A percentile compares a stretch with the other conserved stretches of the same genome.
Evolutionary conservation across 2,113 vertebrate species (phyloP).

Genomic region (Murina feae): DNA sequence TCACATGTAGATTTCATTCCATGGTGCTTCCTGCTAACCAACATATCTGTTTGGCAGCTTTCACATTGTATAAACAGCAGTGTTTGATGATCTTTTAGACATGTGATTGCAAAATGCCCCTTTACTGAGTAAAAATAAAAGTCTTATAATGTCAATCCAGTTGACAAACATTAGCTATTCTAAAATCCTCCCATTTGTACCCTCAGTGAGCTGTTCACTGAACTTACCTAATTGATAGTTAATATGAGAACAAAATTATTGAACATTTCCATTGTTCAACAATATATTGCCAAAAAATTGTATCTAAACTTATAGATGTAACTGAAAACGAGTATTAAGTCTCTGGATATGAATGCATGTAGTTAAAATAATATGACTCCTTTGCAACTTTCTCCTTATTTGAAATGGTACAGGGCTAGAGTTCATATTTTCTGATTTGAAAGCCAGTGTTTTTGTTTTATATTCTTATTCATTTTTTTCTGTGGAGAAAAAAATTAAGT

Average conservation of each 20-base stretch:
- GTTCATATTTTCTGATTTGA: not conserved
- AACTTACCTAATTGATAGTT: not conserved
- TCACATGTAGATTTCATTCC: not conserved
- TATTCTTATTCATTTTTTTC: not conserved
- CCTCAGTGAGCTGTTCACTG: not conserved
- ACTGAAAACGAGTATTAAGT: not conserved
- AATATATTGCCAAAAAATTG: not conserved
- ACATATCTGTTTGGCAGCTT: not conserved
- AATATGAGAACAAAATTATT: not conserved
- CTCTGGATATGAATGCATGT: not conserved
- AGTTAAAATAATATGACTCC: not conserved
- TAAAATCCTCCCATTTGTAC: not conserved
- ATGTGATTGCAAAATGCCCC: not conserved
- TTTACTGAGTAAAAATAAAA: not conserved
- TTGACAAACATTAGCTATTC: not conserved
- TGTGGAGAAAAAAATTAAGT: not conserved
- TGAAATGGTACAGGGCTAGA: not conserved
- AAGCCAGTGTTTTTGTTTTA: not conserved
- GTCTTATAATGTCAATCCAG: not conserved
- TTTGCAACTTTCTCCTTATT: not conserved
- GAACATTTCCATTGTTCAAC: not conserved
- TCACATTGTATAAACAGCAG: not conserved
- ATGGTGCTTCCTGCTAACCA: not conserved
- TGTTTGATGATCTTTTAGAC: not conserved
- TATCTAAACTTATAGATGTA: not conserved